Evolutionary conservation across 1,140 invertebrate species (phyloP).

Genomic region (Macrosteles quadrilineatus): DNA sequence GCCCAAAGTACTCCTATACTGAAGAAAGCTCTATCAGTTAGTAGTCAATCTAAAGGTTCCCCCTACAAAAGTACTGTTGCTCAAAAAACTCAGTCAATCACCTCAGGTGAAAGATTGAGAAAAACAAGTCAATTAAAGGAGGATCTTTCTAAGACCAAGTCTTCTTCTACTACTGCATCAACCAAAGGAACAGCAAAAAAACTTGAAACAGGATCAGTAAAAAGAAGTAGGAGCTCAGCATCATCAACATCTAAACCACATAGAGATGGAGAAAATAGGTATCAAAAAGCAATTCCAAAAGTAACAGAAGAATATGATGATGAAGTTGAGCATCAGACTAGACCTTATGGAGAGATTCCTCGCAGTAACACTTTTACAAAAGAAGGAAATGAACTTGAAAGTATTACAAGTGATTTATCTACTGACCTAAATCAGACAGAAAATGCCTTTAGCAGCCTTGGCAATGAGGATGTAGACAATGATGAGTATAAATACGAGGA

Average conservation of each 20-base stretch:
- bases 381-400: neutral
- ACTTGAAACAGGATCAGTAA: neutral
- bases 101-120: neutral
- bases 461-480: neutral
- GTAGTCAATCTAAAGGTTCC: neutral
- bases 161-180: neutral
- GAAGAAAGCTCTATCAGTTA: too few species aligned
- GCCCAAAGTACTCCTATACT: too few species aligned
- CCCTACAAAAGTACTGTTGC: neutral
- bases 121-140: neutral
- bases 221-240: neutral
- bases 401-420: neutral
- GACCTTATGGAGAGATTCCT: neutral
- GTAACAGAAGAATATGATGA: neutral
- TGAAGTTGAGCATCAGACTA: neutral
- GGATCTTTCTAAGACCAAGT: neutral
- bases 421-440: neutral
- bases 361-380: neutral
- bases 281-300: neutral
- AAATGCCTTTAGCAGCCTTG: neutral
- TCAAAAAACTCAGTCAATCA: neutral
- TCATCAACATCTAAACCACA: neutral
- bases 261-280: neutral
- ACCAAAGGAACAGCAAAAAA: neutral
- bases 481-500: conserved; percentile 51